Percentiles rank a stretch among this genome's conserved stretches.
phyloP scores from a whole-genome alignment of 2,888 invertebrate genomes.

The Eugnorisma glareosa region DNA sequence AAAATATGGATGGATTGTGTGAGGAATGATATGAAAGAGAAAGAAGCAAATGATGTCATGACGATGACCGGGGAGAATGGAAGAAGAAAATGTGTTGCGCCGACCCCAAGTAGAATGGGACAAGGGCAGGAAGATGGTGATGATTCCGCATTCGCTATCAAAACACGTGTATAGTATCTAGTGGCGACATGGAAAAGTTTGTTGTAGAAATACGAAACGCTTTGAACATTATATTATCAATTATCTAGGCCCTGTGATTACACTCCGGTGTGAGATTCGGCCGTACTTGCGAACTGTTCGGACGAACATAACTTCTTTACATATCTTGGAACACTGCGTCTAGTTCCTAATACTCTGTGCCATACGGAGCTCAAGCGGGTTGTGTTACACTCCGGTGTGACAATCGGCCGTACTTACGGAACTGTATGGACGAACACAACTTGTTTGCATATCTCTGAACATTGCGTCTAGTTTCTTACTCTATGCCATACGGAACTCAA shows the following conservation, averaged over 20 bases:
- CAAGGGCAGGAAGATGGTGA: not conserved
- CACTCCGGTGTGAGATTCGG: not conserved
- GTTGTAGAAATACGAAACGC: not conserved
- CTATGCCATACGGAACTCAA: conserved; percentile 53
- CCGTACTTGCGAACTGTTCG: not conserved
- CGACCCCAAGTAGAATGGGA: not conserved
- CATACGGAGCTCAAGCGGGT: not conserved
- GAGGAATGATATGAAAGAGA: not conserved
- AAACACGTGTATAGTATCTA: not conserved
- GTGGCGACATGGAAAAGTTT: too few relatives aligned
- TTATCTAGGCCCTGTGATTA: not conserved
- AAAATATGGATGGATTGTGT: not conserved
- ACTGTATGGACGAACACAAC: conserved; percentile 65
- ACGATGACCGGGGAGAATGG: not conserved
- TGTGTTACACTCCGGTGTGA: conserved; percentile 51
- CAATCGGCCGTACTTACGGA: conserved; percentile 56
- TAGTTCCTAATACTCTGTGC: not conserved
- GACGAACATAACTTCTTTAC: not conserved
- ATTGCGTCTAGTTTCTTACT: conserved; percentile 59
- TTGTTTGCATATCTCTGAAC: conserved; percentile 69
- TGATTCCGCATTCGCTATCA: not conserved
- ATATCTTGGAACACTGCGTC: not conserved
- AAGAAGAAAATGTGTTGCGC: not conserved
- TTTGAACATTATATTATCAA: not conserved
- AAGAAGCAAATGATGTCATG: too few relatives aligned